Evolutionary conservation across 2,113 vertebrate genomes (phyloP).

Genomic region (Microcebus jonahi): DNA sequence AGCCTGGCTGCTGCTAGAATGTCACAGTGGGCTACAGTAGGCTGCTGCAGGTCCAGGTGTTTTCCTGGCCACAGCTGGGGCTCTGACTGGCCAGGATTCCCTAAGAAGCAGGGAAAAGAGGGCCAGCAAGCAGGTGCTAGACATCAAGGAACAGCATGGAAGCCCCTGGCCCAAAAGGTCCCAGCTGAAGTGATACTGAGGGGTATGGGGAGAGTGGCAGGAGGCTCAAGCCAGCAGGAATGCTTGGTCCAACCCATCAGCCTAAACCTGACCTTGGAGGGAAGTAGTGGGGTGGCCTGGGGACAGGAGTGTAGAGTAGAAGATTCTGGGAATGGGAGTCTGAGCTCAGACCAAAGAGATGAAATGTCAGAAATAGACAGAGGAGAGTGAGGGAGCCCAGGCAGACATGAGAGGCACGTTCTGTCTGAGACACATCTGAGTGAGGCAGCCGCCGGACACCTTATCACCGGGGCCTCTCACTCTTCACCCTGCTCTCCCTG

Average conservation of each 20-base stretch:
- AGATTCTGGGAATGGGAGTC: conserved; percentile 10
- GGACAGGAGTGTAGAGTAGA: background rate
- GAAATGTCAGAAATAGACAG: conserved; percentile 48
- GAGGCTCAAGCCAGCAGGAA: background rate
- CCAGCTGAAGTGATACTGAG: background rate
- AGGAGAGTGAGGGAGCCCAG: background rate
- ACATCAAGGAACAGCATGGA: background rate
- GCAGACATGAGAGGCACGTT: conserved; percentile 5
- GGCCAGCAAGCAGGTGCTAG: background rate
- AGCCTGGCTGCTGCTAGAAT: background rate
- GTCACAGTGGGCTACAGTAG: background rate
- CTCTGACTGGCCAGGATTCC: background rate
- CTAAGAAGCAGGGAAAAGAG: background rate
- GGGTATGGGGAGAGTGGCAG: background rate
- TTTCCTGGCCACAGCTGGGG: background rate
- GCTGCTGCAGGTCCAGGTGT: background rate
- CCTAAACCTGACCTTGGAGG: background rate
- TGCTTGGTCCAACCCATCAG: background rate
- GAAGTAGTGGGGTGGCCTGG: background rate
- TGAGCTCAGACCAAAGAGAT: conserved; percentile 50
- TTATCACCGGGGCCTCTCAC: conserved; percentile 74
- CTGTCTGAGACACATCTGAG: conserved; percentile 50
- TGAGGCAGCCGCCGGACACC: conserved; percentile 26
- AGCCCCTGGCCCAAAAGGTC: background rate
- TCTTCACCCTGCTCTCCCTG: conserved; percentile 65